Evolutionary conservation across 2,888 invertebrate genomes (phyloP).

Genomic region (Acanthoscelides obtectus): DNA sequence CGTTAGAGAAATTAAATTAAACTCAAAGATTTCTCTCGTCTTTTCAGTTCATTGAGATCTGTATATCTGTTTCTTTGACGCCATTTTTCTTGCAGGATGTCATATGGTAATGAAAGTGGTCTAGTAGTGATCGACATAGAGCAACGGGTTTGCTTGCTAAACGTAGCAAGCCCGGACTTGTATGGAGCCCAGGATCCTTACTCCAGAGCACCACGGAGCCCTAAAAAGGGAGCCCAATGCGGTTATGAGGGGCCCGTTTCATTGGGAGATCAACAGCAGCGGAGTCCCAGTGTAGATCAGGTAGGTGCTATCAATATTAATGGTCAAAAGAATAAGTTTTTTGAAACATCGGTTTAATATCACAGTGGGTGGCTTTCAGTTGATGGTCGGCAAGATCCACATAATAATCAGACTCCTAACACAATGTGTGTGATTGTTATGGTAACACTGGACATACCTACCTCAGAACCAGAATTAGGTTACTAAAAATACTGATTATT

Average conservation of each 20-base stretch:
- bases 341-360: neutral
- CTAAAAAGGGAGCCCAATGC: conserved; percentile 45
- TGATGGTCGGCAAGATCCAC: neutral
- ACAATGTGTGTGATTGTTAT: too few relatives aligned
- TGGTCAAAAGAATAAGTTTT: too few relatives aligned
- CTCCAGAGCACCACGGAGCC: conserved; percentile 56
- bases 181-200: conserved; percentile 87
- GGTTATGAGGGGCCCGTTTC: conserved; percentile 47
- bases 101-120: conserved; percentile 95
- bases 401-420: too few relatives aligned
- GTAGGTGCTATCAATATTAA: conserved; percentile 52
- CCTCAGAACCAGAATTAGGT: too few relatives aligned
- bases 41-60: too few relatives aligned
- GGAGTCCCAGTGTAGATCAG: conserved; percentile 88
- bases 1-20: too few relatives aligned
- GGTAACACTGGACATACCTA: too few relatives aligned
- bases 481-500: too few relatives aligned
- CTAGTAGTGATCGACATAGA: conserved; percentile 92
- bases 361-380: neutral
- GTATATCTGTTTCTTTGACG: too few relatives aligned
- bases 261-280: conserved; percentile 54
- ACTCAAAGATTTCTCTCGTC: too few relatives aligned
- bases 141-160: conserved; percentile 83
- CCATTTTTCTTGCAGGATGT: conserved; percentile 64
- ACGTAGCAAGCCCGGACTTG: conserved; percentile 85